A percentile compares a stretch with the other conserved stretches of the same genome.
These are phyloP conservation scores for Glaucidium brasilianum DNA, from an alignment of 2,113 vertebrate species.

Conservation along the genomic window DNA sequence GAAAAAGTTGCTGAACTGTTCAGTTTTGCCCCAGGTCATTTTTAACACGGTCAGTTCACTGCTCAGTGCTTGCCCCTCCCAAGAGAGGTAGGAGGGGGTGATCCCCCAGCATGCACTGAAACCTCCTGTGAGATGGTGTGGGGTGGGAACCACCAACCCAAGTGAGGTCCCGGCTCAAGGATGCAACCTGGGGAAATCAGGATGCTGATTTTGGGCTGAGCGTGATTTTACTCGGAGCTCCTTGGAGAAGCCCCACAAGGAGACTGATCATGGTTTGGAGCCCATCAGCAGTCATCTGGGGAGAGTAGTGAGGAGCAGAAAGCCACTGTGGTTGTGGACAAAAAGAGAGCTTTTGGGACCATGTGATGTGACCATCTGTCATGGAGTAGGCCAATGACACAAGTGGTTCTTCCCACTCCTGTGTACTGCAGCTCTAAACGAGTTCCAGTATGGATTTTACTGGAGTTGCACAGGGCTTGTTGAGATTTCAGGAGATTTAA, in stretches of 20 bases:
- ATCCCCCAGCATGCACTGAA: neutral
- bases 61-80: neutral
- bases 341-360: neutral
- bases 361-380: neutral
- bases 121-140: neutral
- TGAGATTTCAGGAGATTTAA: neutral
- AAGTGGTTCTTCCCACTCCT: neutral
- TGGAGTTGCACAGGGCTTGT: neutral
- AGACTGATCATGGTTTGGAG: neutral
- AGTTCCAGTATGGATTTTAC: neutral
- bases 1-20: neutral
- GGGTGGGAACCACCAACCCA: no score
- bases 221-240: neutral
- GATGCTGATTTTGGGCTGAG: neutral
- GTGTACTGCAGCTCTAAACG: neutral
- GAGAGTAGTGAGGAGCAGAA: neutral
- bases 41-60: neutral
- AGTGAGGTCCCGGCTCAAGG: neutral
- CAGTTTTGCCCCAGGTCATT: neutral
- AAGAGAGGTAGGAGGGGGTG: neutral
- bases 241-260: accelerated
- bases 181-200: neutral
- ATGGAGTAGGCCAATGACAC: neutral
- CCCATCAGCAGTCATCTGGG: neutral
- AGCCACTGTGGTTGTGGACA: neutral